Conservation (phyloP, 2,113 vertebrate species). For the Xenopus borealis region DNA sequence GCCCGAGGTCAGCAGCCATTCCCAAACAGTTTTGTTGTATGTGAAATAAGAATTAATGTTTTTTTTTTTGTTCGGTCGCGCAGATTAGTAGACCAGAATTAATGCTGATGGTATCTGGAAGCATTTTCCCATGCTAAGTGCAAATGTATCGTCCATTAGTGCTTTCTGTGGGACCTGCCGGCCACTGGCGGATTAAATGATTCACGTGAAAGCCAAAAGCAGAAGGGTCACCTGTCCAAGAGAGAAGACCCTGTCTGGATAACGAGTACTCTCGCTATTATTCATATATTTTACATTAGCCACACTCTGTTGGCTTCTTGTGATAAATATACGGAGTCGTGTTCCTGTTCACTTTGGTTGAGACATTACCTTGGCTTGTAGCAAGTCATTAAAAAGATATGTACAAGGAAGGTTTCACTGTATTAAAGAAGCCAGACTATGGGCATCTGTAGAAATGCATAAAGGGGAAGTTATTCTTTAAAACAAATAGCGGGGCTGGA, state of each 20-base stretch:
- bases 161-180: conserved; percentile 18
- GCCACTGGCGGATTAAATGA: conserved; percentile 36
- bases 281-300: conserved; percentile 14
- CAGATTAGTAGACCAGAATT: conserved; percentile 41
- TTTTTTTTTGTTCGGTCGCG: conserved; percentile 6
- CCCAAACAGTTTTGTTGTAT: not conserved
- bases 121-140: conserved; percentile 41
- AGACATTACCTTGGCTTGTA: conserved; percentile 1
- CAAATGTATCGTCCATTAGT: conserved; percentile 44
- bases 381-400: conserved; percentile 8
- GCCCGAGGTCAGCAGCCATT: not conserved
- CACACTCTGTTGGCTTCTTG: not conserved
- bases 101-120: conserved; percentile 34
- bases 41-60: not conserved
- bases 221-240: conserved; percentile 43
- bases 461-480: too few species aligned
- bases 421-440: too few species aligned
- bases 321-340: conserved; percentile 24
- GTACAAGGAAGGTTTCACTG: not conserved
- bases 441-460: too few species aligned
- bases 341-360: conserved; percentile 26
- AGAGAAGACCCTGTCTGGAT: conserved; percentile 13
- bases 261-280: conserved; percentile 28
- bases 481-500: too few species aligned
- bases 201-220: conserved; percentile 33